These are phyloP conservation scores for Megaustenia siamemsis DNA, from an alignment of 2,888 invertebrate species.

Conservation along the genomic window DNA sequence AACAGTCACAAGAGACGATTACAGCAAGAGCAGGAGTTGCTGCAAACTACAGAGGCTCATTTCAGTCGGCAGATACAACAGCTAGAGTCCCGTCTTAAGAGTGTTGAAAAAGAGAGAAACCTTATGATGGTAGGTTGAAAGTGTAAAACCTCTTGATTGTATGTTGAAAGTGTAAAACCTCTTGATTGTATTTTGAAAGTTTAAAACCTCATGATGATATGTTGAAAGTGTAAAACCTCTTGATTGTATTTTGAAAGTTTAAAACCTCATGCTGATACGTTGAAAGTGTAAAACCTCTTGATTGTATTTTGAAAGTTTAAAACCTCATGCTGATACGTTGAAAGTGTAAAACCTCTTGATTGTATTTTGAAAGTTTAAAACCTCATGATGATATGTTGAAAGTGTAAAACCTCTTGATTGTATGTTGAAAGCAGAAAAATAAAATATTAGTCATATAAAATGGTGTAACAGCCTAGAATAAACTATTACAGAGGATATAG, in stretches of 20 bases:
- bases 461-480: no score
- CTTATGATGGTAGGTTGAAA: constrained; percentile 71
- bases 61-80: constrained; percentile 65
- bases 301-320: no score
- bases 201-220: not conserved
- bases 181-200: not conserved
- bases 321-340: not conserved
- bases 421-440: constrained; percentile 52
- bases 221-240: constrained; percentile 64
- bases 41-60: constrained; percentile 66
- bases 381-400: no score
- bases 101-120: constrained; percentile 73
- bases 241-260: constrained; percentile 67
- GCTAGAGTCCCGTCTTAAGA: constrained; percentile 63
- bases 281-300: not conserved
- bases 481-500: no score
- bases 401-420: constrained; percentile 74
- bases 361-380: not conserved
- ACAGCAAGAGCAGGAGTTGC: constrained; percentile 66
- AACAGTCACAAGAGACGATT: constrained; percentile 67
- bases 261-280: not conserved
- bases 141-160: not conserved
- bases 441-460: no score
- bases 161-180: not conserved
- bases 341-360: not conserved